These are phyloP conservation scores for Eristalinus sepulchralis DNA, from an alignment of 2,888 invertebrate genomes.

Conservation along the genomic window DNA sequence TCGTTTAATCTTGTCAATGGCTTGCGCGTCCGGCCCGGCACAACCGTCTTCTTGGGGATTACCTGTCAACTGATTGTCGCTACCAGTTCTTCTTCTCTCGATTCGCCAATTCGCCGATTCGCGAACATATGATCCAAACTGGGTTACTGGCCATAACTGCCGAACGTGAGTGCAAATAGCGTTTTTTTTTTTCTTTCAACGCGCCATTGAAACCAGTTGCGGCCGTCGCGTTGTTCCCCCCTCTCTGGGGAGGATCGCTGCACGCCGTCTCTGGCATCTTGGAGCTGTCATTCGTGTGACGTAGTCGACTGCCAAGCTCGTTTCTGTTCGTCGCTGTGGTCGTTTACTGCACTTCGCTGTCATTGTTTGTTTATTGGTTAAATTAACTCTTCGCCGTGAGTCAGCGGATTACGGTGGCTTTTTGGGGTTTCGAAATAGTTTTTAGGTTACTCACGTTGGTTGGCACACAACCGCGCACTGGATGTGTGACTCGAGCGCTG, in stretches of 20 bases:
- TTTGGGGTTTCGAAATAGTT: conserved; percentile 65
- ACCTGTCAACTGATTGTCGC: not conserved
- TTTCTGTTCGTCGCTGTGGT: conserved; percentile 14
- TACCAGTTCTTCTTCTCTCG: not conserved
- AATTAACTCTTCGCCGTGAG: conserved; percentile 66
- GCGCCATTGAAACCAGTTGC: conserved; percentile 57
- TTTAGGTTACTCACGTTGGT: conserved; percentile 66
- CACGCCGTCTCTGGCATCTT: conserved; percentile 19
- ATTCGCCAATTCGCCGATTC: not conserved
- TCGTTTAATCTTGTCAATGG: not conserved
- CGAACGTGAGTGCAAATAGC: conserved; percentile 9
- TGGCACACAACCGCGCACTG: conserved; percentile 1
- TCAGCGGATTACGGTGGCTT: conserved; percentile 45
- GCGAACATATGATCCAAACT: conserved; percentile 46
- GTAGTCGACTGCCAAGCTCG: conserved; percentile 58
- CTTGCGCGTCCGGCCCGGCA: not conserved
- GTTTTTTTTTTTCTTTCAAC: not conserved
- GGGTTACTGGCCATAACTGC: conserved; percentile 32
- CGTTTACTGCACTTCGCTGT: conserved; percentile 42
- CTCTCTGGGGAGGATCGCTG: not conserved
- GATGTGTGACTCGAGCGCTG: conserved; percentile 26
- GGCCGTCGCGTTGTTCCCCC: not conserved
- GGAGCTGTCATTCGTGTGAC: conserved; percentile 49
- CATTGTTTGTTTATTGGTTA: conserved; percentile 65
- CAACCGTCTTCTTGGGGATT: not conserved